phyloP scores from a whole-genome alignment of 2,888 invertebrate genomes.

The Physocephala rufipes region DNA sequence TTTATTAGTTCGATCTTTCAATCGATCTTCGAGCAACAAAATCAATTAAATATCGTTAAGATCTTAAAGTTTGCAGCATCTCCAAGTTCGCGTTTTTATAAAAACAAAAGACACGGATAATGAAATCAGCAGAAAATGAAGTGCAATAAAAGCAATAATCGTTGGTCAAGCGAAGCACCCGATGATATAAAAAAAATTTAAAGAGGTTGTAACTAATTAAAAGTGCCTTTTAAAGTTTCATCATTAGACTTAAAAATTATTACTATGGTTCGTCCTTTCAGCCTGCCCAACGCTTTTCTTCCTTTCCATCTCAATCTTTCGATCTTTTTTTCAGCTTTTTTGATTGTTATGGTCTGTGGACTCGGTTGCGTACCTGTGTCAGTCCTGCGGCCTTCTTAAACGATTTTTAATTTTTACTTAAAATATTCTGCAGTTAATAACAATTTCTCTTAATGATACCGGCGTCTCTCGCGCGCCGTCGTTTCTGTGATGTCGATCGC shows the following conservation, averaged over 20 bases:
- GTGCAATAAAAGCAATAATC: neutral
- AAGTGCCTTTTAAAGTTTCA: constrained; percentile 25
- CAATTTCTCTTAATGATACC: constrained; percentile 17
- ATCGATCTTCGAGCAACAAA: constrained; percentile 16
- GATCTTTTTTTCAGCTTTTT: neutral
- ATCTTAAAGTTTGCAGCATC: constrained; percentile 19
- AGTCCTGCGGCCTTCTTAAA: neutral
- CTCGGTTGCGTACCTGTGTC: no score
- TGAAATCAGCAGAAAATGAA: no score
- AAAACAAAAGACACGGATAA: no score
- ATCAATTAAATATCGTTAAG: constrained; percentile 33
- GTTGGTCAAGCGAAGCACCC: neutral
- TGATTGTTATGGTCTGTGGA: no score
- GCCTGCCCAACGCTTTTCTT: neutral
- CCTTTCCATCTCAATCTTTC: neutral
- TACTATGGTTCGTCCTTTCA: constrained; percentile 13
- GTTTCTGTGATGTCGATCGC: constrained; percentile 19
- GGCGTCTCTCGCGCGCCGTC: no score
- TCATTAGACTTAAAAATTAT: constrained; percentile 32
- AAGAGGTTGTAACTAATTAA: constrained; percentile 25
- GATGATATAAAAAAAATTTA: no score
- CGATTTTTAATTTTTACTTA: constrained; percentile 18
- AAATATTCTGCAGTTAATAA: constrained; percentile 9
- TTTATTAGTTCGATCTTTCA: constrained; percentile 28
- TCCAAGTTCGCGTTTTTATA: no score